Conservation (phyloP, 1,140 invertebrate species). For the Rhagoletis pomonella region DNA sequence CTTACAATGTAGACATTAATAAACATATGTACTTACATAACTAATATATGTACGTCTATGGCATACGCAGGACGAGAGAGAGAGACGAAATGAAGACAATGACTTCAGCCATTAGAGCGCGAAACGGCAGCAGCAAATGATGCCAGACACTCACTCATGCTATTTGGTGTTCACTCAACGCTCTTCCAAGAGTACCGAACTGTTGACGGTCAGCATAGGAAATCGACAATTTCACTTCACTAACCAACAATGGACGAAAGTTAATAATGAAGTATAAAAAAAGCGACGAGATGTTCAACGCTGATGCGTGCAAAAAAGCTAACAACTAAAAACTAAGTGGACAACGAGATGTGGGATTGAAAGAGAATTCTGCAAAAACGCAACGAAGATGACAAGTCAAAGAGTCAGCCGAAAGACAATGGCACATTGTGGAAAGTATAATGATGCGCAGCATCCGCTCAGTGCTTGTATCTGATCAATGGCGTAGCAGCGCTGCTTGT, state of each 20-base stretch:
- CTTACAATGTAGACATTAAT: no score
- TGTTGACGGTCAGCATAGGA: constrained; percentile 20
- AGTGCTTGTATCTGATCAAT: background rate
- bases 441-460: background rate
- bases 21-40: no score
- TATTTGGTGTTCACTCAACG: background rate
- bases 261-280: constrained; percentile 25
- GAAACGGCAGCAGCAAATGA: background rate
- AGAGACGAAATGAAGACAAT: background rate
- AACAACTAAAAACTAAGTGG: background rate
- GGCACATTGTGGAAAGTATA: background rate
- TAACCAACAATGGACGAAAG: constrained; percentile 41
- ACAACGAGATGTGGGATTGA: background rate
- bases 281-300: background rate
- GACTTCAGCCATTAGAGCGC: background rate
- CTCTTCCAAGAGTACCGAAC: background rate
- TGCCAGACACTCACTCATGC: background rate
- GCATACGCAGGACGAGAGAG: background rate
- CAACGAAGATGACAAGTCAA: constrained; percentile 18
- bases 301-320: background rate
- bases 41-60: no score
- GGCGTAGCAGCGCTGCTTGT: background rate
- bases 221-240: constrained; percentile 44
- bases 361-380: background rate
- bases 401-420: background rate